phyloP scores from a whole-genome alignment of 2,113 vertebrate genomes.

The Onychorhynchus coronatus region DNA sequence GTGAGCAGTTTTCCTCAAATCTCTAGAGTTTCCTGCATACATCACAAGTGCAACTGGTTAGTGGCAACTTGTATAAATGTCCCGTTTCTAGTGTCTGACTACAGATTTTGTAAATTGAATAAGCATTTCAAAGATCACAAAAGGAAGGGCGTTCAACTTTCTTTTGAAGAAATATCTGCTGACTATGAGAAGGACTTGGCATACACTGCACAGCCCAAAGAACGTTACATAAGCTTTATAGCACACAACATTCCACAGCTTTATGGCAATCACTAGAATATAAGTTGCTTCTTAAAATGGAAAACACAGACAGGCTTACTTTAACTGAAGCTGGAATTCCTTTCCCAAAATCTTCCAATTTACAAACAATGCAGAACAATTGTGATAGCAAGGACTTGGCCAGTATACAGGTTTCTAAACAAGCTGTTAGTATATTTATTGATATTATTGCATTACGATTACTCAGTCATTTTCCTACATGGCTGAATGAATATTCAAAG shows the following conservation, averaged over 20 bases:
- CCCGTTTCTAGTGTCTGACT: not conserved
- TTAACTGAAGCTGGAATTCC: not conserved
- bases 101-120: not conserved
- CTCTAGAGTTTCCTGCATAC: not conserved
- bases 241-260: not conserved
- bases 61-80: not conserved
- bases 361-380: not conserved
- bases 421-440: not conserved
- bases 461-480: constrained; percentile 31
- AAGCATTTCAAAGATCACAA: not conserved
- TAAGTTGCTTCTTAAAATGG: not conserved
- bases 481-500: constrained; percentile 40
- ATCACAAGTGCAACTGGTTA: not conserved
- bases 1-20: not conserved
- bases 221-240: not conserved
- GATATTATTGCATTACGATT: not conserved
- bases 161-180: not conserved
- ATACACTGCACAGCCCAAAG: not conserved
- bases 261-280: not conserved
- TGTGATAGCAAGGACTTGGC: not conserved
- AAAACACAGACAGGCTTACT: not conserved
- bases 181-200: not conserved
- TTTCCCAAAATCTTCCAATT: not conserved
- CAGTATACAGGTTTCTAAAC: not conserved
- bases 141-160: not conserved